Percentiles rank a stretch among this genome's conserved stretches.
phyloP scores from a whole-genome alignment of 2,113 vertebrate genomes.

The Mungos mungo region DNA sequence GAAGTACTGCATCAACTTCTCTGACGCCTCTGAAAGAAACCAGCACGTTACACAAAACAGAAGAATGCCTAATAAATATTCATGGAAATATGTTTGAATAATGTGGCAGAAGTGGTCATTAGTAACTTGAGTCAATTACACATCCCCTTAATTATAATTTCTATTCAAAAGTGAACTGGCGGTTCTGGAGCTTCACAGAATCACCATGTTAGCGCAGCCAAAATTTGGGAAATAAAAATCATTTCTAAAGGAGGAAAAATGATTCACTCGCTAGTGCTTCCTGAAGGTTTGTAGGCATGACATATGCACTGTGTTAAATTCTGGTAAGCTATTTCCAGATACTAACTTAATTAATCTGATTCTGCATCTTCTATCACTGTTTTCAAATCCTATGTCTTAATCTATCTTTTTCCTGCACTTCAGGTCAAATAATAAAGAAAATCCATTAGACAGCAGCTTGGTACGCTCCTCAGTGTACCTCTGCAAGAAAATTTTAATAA shows the following conservation, averaged over 20 bases:
- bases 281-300: not conserved
- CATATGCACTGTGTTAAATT: not conserved
- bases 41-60: not conserved
- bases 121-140: not conserved
- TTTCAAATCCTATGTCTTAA: conserved; percentile 28
- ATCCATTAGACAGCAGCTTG: conserved; percentile 63
- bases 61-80: not conserved
- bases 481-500: conserved; percentile 82
- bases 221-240: not conserved
- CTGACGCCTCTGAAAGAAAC: not conserved
- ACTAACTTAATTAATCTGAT: not conserved
- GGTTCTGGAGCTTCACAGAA: not conserved
- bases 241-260: not conserved
- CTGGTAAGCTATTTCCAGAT: not conserved
- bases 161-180: not conserved
- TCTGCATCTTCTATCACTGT: accelerated
- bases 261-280: not conserved
- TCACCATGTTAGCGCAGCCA: not conserved
- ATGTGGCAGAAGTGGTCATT: not conserved
- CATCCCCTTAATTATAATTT: not conserved
- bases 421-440: conserved; percentile 69
- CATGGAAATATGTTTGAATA: not conserved
- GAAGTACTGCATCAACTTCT: not conserved
- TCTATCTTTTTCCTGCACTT: conserved; percentile 36
- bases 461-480: conserved; percentile 57